Evolutionary conservation across 2,888 invertebrate species (phyloP).

Genomic region (Hemaris fuciformis): DNA sequence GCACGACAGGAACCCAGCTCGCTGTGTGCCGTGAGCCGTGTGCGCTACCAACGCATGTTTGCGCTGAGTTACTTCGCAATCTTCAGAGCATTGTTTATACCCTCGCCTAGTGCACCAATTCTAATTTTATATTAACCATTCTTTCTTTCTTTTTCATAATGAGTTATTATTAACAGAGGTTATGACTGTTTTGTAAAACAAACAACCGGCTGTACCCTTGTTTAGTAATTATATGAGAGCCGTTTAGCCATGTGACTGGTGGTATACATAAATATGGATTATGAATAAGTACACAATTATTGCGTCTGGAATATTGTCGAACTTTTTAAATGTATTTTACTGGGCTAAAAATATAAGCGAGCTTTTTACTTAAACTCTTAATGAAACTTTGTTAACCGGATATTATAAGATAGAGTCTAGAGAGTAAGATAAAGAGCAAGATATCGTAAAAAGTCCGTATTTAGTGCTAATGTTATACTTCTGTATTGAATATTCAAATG

Average conservation of each 20-base stretch:
- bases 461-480: no score
- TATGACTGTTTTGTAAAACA: not conserved
- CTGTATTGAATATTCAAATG: no score
- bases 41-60: not conserved
- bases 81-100: not conserved
- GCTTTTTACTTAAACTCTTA: no score
- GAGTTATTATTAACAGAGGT: not conserved
- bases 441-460: no score
- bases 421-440: no score
- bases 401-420: no score
- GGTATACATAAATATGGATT: slow-evolving; percentile 1
- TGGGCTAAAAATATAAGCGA: no score
- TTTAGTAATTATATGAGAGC: not conserved
- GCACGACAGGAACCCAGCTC: slow-evolving; percentile 65
- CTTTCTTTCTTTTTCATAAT: not conserved
- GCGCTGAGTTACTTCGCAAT: not conserved
- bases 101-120: not conserved
- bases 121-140: not conserved
- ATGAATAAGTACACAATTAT: not conserved
- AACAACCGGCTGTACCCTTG: not conserved
- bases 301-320: no score
- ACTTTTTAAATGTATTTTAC: no score
- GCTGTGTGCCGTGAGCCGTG: slow-evolving; percentile 14
- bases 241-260: not conserved
- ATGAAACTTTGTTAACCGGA: no score